These are phyloP conservation scores for Cerceris ruficornis DNA, from an alignment of 2,888 invertebrate genomes.

Conservation along the genomic window DNA sequence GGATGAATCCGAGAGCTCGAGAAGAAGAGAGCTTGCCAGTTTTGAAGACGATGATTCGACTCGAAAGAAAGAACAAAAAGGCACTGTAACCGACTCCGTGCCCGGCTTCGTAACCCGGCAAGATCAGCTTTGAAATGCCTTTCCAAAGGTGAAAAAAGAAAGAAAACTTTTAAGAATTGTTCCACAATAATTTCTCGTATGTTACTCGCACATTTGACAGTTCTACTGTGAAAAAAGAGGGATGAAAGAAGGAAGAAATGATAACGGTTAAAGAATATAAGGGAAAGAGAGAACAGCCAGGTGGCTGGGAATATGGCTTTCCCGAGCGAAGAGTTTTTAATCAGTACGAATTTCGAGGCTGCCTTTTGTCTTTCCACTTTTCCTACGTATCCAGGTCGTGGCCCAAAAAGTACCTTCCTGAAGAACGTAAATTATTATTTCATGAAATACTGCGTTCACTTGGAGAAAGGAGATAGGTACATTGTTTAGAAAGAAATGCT, in stretches of 20 bases:
- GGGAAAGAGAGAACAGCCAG: slow-evolving; percentile 6
- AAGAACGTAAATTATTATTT: not conserved
- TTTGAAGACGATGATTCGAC: slow-evolving; percentile 38
- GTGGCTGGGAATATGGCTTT: not conserved
- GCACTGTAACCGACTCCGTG: not conserved
- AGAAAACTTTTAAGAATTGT: slow-evolving; percentile 4
- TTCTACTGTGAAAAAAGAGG: slow-evolving; percentile 1
- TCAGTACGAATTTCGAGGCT: slow-evolving; percentile 22
- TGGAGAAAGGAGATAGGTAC: not conserved
- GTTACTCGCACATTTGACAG: slow-evolving; percentile 4
- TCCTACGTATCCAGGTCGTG: not conserved
- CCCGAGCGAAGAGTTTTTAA: slow-evolving; percentile 17
- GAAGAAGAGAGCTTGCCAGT: slow-evolving; percentile 37
- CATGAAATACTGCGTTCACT: not conserved
- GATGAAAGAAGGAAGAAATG: not conserved
- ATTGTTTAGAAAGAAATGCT: too few relatives aligned
- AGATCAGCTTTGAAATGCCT: slow-evolving; percentile 30
- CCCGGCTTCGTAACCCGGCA: slow-evolving; percentile 1
- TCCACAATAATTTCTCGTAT: slow-evolving; percentile 10
- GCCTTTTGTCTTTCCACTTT: slow-evolving; percentile 13
- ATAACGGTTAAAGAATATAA: not conserved
- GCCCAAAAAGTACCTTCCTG: not conserved
- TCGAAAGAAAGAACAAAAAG: slow-evolving; percentile 36
- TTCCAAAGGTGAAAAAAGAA: not conserved
- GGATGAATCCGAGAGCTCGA: not conserved